A percentile compares a stretch with the other conserved stretches of the same genome.
These are phyloP conservation scores for Mesoligia furuncula DNA, from an alignment of 2,888 invertebrate species.

Conservation along the genomic window DNA sequence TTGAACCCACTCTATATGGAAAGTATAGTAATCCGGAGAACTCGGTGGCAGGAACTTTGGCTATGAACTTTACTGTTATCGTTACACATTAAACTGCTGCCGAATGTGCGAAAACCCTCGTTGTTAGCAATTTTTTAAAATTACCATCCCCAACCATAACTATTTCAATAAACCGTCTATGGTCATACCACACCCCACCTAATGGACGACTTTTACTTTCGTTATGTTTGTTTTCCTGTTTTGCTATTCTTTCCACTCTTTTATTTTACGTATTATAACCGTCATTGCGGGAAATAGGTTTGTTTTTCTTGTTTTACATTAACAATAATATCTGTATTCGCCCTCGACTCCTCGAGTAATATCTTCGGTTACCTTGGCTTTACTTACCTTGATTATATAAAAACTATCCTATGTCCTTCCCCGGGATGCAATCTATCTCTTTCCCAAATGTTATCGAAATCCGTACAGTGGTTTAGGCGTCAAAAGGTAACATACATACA, in stretches of 20 bases:
- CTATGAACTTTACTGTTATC: conserved; percentile 89
- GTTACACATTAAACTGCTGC: conserved; percentile 85
- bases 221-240: conserved; percentile 81
- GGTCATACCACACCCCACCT: conserved; percentile 80
- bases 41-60: conserved; percentile 84
- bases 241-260: conserved; percentile 75
- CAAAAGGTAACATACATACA: too few species aligned
- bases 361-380: conserved; percentile 26
- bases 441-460: too few species aligned
- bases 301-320: conserved; percentile 70
- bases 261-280: conserved; percentile 75
- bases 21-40: conserved; percentile 85
- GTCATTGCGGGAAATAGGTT: conserved; percentile 72
- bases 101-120: conserved; percentile 81
- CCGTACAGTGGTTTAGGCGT: too few species aligned
- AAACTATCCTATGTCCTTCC: too few species aligned
- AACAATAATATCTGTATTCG: conserved; percentile 60
- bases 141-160: conserved; percentile 84
- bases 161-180: conserved; percentile 88
- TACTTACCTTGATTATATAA: conserved; percentile 27
- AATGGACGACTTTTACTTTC: conserved; percentile 87
- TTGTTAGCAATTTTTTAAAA: conserved; percentile 87
- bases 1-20: conserved; percentile 84
- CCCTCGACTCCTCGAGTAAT: conserved; percentile 25
- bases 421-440: too few species aligned